Evolutionary conservation across 2,113 vertebrate genomes (phyloP).

Genomic region (Epinephelus cyanopodus): DNA sequence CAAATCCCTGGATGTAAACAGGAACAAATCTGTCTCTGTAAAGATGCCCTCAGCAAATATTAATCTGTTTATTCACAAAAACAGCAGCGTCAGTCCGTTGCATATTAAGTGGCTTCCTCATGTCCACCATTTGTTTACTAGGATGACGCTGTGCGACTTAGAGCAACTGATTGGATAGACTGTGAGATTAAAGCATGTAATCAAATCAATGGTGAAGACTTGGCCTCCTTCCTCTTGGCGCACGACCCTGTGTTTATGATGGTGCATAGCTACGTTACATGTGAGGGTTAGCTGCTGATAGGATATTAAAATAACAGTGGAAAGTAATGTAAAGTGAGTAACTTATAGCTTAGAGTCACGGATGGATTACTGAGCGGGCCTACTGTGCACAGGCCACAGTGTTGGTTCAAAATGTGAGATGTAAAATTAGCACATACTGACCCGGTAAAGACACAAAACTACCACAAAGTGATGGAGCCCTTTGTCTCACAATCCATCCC

Average conservation of each 20-base stretch:
- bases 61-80: neutral
- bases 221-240: slow-evolving; percentile 7
- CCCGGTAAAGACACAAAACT: no score
- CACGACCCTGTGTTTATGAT: neutral
- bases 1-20: no score
- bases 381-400: no score
- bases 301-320: neutral
- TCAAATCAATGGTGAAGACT: slow-evolving; percentile 28
- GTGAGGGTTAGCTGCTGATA: neutral
- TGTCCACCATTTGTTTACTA: neutral
- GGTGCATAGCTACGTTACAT: neutral
- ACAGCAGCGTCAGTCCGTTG: neutral
- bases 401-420: no score
- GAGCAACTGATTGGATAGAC: slow-evolving; percentile 14
- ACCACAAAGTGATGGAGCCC: no score
- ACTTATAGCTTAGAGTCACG: no score
- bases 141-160: neutral
- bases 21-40: no score
- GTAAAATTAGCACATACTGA: no score
- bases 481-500: no score
- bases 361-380: no score
- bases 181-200: slow-evolving; percentile 22
- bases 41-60: no score
- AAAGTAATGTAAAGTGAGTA: no score
- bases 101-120: neutral